Percentiles rank a stretch among this genome's conserved stretches.
These are phyloP conservation scores for Penaeus chinensis DNA, from an alignment of 1,140 invertebrate genomes.

Conservation along the genomic window DNA sequence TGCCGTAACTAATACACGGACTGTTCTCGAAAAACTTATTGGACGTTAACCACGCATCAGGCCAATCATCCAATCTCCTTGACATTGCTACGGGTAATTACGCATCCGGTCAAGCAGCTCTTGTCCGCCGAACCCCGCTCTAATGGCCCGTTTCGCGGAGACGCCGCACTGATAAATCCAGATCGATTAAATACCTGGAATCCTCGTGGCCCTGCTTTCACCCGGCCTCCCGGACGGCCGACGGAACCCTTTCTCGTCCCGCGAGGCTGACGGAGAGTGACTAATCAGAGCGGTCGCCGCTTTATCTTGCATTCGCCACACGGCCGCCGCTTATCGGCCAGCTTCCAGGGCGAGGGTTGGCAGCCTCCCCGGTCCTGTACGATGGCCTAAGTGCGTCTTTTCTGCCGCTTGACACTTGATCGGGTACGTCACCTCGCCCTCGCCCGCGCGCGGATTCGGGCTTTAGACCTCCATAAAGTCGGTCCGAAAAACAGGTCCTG, in stretches of 20 bases:
- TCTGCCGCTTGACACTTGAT: background rate
- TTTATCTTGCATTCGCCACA: no score
- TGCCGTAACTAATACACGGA: conserved; percentile 52
- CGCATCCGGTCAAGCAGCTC: conserved; percentile 1
- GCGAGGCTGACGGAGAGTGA: no score
- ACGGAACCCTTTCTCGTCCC: no score
- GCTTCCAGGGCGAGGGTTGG: no score
- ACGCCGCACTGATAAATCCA: background rate
- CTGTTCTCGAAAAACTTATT: conserved; percentile 52
- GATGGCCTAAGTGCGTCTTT: no score
- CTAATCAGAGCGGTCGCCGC: no score
- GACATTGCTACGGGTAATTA: conserved; percentile 49
- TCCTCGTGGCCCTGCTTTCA: no score
- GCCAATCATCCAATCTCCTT: conserved; percentile 49
- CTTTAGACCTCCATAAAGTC: conserved; percentile 29
- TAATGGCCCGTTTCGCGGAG: conserved; percentile 21
- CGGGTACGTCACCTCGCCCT: conserved; percentile 5
- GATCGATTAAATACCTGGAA: no score
- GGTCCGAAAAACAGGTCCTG: conserved; percentile 38
- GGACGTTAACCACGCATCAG: conserved; percentile 50
- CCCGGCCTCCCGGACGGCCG: no score
- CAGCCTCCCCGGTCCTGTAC: no score
- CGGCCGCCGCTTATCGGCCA: no score
- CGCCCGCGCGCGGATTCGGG: background rate
- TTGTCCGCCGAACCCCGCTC: background rate